Evolutionary conservation across 1,140 invertebrate genomes (phyloP).

Genomic region (Venustaconcha ellipsiformis): DNA sequence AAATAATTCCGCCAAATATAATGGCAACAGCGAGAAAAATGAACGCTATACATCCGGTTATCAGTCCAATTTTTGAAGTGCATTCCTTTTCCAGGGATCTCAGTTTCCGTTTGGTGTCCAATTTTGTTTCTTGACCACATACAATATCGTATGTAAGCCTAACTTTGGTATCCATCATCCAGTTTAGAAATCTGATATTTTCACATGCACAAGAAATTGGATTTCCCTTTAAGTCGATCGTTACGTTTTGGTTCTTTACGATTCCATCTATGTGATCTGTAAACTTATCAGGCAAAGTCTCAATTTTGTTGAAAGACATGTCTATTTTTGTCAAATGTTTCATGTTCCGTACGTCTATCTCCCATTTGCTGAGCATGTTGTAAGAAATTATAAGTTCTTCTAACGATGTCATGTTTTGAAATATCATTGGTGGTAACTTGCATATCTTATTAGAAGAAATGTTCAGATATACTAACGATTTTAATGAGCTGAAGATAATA

Average conservation of each 20-base stretch:
- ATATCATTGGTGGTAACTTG: constrained; percentile 5
- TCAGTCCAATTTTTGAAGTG: not conserved
- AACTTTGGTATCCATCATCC: constrained; percentile 11
- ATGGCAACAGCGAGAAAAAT: not conserved
- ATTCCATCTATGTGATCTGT: not conserved
- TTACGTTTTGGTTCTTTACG: not conserved
- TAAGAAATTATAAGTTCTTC: not conserved
- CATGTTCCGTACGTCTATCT: not conserved
- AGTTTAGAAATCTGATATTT: not conserved
- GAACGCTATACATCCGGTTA: not conserved
- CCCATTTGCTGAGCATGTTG: constrained; percentile 10
- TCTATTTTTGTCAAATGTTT: not conserved
- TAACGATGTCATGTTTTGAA: not conserved
- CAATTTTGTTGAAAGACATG: not conserved
- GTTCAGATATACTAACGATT: not conserved
- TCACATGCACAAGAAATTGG: constrained; percentile 12
- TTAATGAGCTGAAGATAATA: constrained; percentile 1
- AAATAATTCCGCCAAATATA: constrained; percentile 4
- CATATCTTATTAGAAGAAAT: constrained; percentile 5
- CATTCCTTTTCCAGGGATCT: constrained; percentile 3
- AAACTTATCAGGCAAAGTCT: not conserved
- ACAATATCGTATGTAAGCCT: not conserved
- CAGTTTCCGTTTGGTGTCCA: not conserved
- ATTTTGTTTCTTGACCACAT: not conserved
- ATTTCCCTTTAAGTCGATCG: constrained; percentile 8